Percentiles rank a stretch among this genome's conserved stretches.
These are phyloP conservation scores for Neolamprologus falcicula DNA, from an alignment of 2,113 vertebrate species.

Conservation along the genomic window DNA sequence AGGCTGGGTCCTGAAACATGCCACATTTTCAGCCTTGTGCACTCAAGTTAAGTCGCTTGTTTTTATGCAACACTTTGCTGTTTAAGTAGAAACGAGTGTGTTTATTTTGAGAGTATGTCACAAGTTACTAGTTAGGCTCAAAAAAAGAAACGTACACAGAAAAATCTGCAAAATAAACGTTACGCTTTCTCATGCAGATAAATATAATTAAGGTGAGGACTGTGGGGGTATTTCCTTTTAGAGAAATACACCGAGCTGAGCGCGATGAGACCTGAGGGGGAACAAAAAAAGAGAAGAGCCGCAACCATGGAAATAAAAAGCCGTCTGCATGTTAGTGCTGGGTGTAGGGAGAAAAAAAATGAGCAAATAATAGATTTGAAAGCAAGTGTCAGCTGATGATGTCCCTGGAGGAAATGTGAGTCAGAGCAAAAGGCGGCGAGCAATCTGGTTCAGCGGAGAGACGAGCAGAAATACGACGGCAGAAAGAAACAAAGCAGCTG, in stretches of 20 bases:
- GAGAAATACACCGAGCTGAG: neutral
- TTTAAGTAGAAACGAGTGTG: neutral
- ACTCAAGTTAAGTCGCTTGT: neutral
- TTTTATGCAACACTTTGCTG: neutral
- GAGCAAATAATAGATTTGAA: neutral
- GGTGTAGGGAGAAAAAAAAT: neutral
- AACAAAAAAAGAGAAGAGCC: neutral
- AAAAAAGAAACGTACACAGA: neutral
- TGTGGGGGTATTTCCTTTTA: neutral
- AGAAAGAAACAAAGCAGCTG: neutral
- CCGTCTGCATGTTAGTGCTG: fast-evolving
- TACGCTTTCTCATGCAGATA: neutral
- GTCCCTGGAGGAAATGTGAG: neutral
- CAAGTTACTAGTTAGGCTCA: neutral
- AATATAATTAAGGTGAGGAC: neutral
- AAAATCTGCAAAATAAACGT: neutral
- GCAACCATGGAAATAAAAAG: neutral
- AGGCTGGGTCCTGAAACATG: neutral
- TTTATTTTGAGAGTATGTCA: neutral
- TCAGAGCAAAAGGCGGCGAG: neutral
- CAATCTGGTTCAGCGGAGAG: neutral
- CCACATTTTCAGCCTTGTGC: neutral
- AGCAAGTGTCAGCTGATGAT: neutral
- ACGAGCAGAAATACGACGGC: neutral
- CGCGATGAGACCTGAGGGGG: neutral